Evolutionary conservation across 2,113 vertebrate species (phyloP), one percentile per base, ranked within the genome.

Genomic region (Gambusia holbrooki): DNA sequence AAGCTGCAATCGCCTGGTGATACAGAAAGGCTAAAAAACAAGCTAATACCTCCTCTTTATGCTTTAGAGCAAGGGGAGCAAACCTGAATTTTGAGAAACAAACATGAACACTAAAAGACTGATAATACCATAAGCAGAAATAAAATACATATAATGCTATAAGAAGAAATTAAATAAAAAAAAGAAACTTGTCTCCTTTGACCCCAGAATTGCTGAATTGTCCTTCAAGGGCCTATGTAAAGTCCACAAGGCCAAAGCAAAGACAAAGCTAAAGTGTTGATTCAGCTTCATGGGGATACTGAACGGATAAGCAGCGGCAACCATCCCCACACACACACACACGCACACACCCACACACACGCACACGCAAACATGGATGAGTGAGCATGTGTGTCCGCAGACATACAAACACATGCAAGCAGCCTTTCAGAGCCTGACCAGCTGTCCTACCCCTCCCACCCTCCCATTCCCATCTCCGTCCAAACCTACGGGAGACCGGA

Each of bases 241-340:
- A 78, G 78, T 70, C 73, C 51, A 68, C 85, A 87, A 83, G 86
- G 80, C 84, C 79, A 73, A 73, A 86, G 12, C 81, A 80, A 88
- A 87, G 84, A 88, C 87, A 88, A 89, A 84, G 83, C 69, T 82
- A 85, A 90, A 88, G 81, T 90, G 92, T 89, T 87, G 89, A 92
- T 89, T 92, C 90, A 90, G 87, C 88, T 85, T 88, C 88, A 81
- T 32, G 17, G 81, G 89, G 87, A 92, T 90, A 72, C 79, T 85
- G 82, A 88, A 83, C 1, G n/a, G 81, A 87, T 90, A 89, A 93
- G 84, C 84, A 60, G 81, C 73, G 70, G 74, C 81, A 68, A 33
- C 62, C 84, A 84, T 79, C 37, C 84, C 9, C 35, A 37, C 35
- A 83, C 77, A 66, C 82, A 79, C 11, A 58, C 74, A 60, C 27